phyloP scores from a whole-genome alignment of 2,888 invertebrate genomes.

The Leptothorax acervorum region DNA sequence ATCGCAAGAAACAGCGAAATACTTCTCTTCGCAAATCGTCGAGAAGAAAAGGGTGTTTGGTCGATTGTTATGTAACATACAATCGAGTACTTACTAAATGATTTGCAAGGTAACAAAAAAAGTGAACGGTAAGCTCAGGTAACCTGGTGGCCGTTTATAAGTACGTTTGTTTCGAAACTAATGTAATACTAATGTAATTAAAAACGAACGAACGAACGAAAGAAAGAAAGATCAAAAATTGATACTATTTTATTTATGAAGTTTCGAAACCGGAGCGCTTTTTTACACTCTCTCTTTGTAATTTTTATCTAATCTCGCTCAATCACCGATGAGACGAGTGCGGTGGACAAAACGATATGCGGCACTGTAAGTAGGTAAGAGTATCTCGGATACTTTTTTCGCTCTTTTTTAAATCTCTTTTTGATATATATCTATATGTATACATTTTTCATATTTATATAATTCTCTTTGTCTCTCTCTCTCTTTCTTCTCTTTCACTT shows the following conservation, averaged over 20 bases:
- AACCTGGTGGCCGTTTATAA: conserved; percentile 78
- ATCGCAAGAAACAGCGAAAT: not conserved
- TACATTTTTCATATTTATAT: conserved; percentile 73
- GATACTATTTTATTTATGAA: conserved; percentile 18
- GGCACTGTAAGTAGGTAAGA: conserved; percentile 71
- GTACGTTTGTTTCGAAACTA: conserved; percentile 70
- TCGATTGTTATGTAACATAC: not conserved
- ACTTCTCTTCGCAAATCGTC: conserved; percentile 16
- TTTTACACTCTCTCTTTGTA: conserved; percentile 64
- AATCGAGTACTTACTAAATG: conserved; percentile 5
- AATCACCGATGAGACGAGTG: conserved; percentile 68
- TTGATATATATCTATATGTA: conserved; percentile 74
- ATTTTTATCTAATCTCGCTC: conserved; percentile 78
- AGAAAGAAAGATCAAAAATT: not conserved
- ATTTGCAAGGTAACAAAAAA: conserved; percentile 29
- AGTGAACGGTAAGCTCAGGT: conserved; percentile 72
- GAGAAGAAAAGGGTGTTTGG: not conserved
- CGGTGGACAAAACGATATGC: conserved; percentile 61
- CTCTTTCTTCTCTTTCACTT: conserved; percentile 73
- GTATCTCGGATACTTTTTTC: conserved; percentile 71
- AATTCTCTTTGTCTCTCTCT: conserved; percentile 69
- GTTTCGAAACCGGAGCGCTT: conserved; percentile 74
- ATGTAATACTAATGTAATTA: not conserved
- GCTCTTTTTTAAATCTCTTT: conserved; percentile 73
- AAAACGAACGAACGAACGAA: not conserved